phyloP scores from a whole-genome alignment of 2,113 vertebrate genomes.

The Gobius niger region DNA sequence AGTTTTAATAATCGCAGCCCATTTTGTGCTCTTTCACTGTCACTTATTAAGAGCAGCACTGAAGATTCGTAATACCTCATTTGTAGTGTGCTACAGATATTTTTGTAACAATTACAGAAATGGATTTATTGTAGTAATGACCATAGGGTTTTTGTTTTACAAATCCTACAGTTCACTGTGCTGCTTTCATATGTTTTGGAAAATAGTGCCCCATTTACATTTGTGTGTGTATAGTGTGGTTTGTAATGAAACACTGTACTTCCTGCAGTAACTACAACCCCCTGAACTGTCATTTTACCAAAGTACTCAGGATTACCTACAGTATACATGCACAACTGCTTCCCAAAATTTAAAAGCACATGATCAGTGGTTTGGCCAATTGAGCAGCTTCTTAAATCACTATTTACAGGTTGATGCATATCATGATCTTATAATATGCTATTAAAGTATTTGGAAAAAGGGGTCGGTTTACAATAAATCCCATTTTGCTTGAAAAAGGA shows the following conservation, averaged over 20 bases:
- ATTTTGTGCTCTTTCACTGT: slow-evolving; percentile 19
- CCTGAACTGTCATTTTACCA: slow-evolving; percentile 14
- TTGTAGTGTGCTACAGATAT: not conserved
- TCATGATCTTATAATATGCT: slow-evolving; percentile 8
- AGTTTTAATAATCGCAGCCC: slow-evolving; percentile 11
- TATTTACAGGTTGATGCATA: slow-evolving; percentile 18
- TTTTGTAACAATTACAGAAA: not conserved
- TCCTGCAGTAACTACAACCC: slow-evolving; percentile 6
- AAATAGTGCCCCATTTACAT: too few relatives aligned
- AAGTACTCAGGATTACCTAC: slow-evolving; percentile 30
- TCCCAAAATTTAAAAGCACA: slow-evolving; percentile 47
- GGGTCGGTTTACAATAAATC: slow-evolving; percentile 62
- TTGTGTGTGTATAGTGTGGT: not conserved
- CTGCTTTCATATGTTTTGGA: slow-evolving; percentile 17
- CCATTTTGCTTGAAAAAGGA: slow-evolving; percentile 51
- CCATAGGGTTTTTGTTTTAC: not conserved
- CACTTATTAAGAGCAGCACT: slow-evolving; percentile 38
- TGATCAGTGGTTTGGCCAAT: not conserved
- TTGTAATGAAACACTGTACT: not conserved
- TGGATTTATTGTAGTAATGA: not conserved
- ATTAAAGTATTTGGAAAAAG: slow-evolving; percentile 7
- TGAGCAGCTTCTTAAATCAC: not conserved
- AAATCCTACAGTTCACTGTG: not conserved
- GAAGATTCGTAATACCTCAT: slow-evolving; percentile 16
- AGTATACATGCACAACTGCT: slow-evolving; percentile 23